phyloP scores from a whole-genome alignment of 2,113 vertebrate genomes.

The Xenopus laevis region DNA sequence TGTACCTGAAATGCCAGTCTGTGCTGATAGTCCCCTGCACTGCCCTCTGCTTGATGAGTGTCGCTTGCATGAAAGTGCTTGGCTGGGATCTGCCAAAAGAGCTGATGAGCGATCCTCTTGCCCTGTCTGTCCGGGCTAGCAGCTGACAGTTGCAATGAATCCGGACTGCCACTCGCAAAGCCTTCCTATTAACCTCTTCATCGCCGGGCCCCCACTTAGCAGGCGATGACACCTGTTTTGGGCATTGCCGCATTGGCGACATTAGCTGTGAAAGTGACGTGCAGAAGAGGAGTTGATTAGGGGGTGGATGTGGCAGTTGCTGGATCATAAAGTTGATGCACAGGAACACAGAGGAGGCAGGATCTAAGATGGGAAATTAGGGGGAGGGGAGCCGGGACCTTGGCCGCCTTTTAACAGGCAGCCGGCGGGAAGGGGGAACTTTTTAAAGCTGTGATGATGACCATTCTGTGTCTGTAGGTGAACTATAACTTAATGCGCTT shows the following conservation, averaged over 20 bases:
- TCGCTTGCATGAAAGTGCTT: slow-evolving; percentile 26
- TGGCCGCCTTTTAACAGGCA: neutral
- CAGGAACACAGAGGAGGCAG: slow-evolving; percentile 4
- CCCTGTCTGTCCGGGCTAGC: neutral
- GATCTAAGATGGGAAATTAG: slow-evolving; percentile 1
- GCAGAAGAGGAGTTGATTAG: slow-evolving; percentile 48
- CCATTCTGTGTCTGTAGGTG: too few species aligned
- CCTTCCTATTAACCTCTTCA: slow-evolving; percentile 15
- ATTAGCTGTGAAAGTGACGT: neutral
- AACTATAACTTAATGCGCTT: too few species aligned
- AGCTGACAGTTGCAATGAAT: neutral
- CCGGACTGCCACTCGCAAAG: neutral
- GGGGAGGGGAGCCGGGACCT: slow-evolving; percentile 2
- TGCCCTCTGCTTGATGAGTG: slow-evolving; percentile 23
- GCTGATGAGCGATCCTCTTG: neutral
- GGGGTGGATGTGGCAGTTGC: slow-evolving; percentile 28
- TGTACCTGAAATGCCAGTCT: slow-evolving; percentile 38
- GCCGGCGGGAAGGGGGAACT: too few species aligned
- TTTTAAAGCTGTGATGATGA: too few species aligned
- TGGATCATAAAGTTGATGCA: slow-evolving; percentile 7
- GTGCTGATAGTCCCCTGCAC: slow-evolving; percentile 26
- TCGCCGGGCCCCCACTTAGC: neutral
- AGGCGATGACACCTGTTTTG: slow-evolving; percentile 49
- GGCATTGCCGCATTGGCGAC: neutral
- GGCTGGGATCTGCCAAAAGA: neutral